Evolutionary conservation across 2,113 vertebrate genomes (phyloP).

Genomic region (Rattus rattus): DNA sequence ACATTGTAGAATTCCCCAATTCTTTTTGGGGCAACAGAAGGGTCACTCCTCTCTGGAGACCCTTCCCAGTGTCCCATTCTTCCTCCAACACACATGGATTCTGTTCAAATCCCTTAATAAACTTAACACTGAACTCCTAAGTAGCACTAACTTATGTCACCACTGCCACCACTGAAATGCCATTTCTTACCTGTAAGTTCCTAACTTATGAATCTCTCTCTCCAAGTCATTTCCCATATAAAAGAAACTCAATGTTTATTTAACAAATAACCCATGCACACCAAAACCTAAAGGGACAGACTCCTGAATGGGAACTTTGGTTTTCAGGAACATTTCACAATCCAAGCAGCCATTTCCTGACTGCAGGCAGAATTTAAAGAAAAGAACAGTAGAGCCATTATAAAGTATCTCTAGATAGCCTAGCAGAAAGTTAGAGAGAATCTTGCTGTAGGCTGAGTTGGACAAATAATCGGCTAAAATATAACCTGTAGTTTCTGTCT

Average conservation of each 20-base stretch:
- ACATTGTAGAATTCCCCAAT: background rate
- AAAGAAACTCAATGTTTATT: constrained; percentile 38
- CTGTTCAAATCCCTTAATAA: constrained; percentile 22
- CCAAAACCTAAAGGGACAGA: background rate
- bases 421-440: constrained; percentile 28
- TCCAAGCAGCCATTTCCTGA: constrained; percentile 55
- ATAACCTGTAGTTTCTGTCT: background rate
- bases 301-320: background rate
- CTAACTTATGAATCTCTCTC: background rate
- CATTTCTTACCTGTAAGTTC: background rate
- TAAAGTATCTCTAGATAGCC: background rate
- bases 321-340: too few species aligned
- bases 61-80: background rate
- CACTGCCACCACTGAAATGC: background rate
- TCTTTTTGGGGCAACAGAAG: background rate
- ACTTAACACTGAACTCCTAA: background rate
- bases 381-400: background rate
- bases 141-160: background rate
- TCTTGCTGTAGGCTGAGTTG: constrained; percentile 8
- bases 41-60: background rate
- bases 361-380: background rate
- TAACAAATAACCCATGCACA: constrained; percentile 52
- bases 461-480: background rate
- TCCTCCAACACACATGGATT: background rate
- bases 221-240: background rate